These are phyloP conservation scores for Chloroceryle amazona DNA, from an alignment of 2,797 vertebrate genomes.

Conservation along the genomic window DNA sequence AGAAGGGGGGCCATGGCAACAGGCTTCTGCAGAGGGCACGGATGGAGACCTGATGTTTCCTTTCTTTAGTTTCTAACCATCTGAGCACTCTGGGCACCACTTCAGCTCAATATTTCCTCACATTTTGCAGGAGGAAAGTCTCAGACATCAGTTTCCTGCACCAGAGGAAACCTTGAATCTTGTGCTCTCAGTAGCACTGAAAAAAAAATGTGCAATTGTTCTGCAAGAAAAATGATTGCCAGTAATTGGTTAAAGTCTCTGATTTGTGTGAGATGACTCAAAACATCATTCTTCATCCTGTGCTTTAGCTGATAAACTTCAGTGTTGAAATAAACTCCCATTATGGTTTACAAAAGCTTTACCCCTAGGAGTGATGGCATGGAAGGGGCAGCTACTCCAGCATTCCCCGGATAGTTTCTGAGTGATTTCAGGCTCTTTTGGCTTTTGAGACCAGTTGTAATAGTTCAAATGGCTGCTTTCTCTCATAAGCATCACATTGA, in stretches of 20 bases:
- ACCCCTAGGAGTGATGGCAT: neutral
- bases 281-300: neutral
- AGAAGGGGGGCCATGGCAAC: neutral
- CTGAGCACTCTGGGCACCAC: fast-evolving
- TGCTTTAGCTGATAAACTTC: neutral
- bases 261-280: neutral
- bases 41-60: neutral
- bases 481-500: neutral
- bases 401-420: slow-evolving; percentile 53
- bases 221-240: neutral
- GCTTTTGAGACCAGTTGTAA: neutral
- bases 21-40: neutral
- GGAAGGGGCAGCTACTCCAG: neutral
- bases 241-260: neutral
- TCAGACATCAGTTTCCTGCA: neutral
- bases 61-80: neutral
- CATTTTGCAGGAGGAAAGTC: neutral
- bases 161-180: neutral
- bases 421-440: slow-evolving; percentile 57
- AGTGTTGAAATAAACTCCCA: neutral
- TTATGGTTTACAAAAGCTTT: neutral
- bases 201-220: neutral
- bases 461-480: slow-evolving; percentile 42
- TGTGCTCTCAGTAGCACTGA: neutral
- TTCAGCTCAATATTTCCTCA: neutral